These are phyloP conservation scores for Tiphia femorata DNA, from an alignment of 2,888 invertebrate genomes.

Conservation along the genomic window DNA sequence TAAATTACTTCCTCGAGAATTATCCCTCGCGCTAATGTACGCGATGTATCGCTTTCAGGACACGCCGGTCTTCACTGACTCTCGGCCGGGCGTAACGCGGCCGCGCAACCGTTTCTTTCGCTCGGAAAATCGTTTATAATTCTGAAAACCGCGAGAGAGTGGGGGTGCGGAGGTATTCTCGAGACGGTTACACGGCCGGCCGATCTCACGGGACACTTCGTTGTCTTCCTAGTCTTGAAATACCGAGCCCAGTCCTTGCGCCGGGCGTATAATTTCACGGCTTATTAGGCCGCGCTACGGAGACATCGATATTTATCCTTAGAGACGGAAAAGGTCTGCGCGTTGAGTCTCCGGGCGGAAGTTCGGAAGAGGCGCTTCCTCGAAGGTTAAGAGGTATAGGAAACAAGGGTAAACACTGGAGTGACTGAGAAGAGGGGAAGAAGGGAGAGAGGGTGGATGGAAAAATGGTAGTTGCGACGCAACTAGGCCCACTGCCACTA, in stretches of 20 bases:
- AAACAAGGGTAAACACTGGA: conserved; percentile 4
- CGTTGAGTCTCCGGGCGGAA: conserved; percentile 19
- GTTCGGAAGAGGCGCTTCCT: conserved; percentile 19
- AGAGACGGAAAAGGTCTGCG: not conserved
- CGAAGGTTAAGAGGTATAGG: conserved; percentile 4
- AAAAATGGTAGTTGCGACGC: conserved; percentile 38
- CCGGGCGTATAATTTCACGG: conserved; percentile 9
- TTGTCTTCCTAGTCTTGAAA: no score
- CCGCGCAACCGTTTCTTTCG: no score
- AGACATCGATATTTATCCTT: conserved; percentile 2
- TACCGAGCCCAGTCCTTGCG: not conserved
- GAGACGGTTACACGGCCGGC: no score
- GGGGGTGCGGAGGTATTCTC: no score
- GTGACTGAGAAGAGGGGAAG: conserved; percentile 15
- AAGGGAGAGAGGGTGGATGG: conserved; percentile 1
- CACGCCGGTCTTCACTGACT: no score
- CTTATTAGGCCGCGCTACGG: conserved; percentile 5
- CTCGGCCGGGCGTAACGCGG: no score
- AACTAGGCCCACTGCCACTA: conserved; percentile 47
- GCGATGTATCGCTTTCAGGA: no score
- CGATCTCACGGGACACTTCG: no score
- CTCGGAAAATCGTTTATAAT: no score
- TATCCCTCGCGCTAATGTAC: no score
- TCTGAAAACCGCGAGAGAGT: no score
- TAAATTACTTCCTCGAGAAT: conserved; percentile 30